These are phyloP conservation scores for Mesorhabditis spiculigera DNA, from an alignment of 2,888 invertebrate species.

Conservation along the genomic window DNA sequence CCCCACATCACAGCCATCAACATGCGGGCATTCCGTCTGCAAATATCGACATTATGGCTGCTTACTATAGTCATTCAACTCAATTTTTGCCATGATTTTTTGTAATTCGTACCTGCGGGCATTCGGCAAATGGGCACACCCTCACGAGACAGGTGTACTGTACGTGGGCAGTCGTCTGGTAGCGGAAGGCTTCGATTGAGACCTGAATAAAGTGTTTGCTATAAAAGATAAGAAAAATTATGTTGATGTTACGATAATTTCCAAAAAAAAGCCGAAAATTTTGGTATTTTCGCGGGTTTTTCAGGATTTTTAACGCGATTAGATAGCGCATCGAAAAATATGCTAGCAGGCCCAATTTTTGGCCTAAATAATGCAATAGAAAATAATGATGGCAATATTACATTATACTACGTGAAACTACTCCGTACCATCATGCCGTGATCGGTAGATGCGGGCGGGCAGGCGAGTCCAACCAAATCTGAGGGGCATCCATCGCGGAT, in stretches of 20 bases:
- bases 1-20: constrained; percentile 51
- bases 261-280: neutral
- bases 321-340: too few species aligned
- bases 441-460: constrained; percentile 53
- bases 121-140: constrained; percentile 54
- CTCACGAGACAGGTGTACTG: constrained; percentile 57
- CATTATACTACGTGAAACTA: too few species aligned
- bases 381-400: too few species aligned
- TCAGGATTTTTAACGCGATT: too few species aligned
- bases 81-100: neutral
- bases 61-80: neutral
- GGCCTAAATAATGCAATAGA: too few species aligned
- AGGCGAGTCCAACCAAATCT: constrained; percentile 57
- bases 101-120: constrained; percentile 37
- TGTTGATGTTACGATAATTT: too few species aligned
- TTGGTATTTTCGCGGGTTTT: too few species aligned
- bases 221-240: too few species aligned
- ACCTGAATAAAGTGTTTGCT: too few species aligned
- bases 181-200: constrained; percentile 57
- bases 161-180: constrained; percentile 58
- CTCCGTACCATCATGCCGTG: constrained; percentile 45
- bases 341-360: too few species aligned
- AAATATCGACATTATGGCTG: constrained; percentile 1
- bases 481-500: constrained; percentile 50
- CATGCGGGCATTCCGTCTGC: constrained; percentile 44